Conservation (phyloP, 2,888 invertebrate species). For the Acanthosoma haemorrhoidale region DNA sequence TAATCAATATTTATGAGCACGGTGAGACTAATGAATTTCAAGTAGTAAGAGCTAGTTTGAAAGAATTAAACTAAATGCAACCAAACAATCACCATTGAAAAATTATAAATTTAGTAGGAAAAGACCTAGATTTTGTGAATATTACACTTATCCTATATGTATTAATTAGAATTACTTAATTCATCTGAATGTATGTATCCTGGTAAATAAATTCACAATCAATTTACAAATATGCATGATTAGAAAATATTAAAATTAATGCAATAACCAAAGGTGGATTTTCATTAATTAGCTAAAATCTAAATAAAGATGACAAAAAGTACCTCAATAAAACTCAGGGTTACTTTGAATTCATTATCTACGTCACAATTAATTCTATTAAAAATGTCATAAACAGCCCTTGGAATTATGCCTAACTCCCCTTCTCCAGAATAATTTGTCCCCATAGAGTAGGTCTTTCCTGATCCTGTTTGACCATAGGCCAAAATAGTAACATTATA, state of each 20-base stretch:
- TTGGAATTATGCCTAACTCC: slow-evolving; percentile 78
- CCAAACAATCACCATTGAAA: too few species aligned
- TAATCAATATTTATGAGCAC: too few species aligned
- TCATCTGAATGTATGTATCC: too few species aligned
- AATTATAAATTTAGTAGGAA: too few species aligned
- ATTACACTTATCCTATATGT: too few species aligned
- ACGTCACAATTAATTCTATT: slow-evolving; percentile 57
- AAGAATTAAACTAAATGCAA: too few species aligned
- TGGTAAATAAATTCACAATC: too few species aligned
- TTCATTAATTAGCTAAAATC: not conserved
- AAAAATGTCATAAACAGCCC: slow-evolving; percentile 79
- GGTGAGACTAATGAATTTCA: too few species aligned
- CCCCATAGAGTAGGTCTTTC: slow-evolving; percentile 92
- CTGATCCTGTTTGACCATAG: slow-evolving; percentile 92
- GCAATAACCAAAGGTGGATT: not conserved
- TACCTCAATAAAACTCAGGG: slow-evolving; percentile 63
- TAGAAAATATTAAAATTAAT: not conserved
- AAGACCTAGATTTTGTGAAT: too few species aligned
- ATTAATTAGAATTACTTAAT: too few species aligned
- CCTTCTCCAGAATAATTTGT: slow-evolving; percentile 63
- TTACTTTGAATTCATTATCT: slow-evolving; percentile 46
- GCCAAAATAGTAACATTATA: slow-evolving; percentile 91
- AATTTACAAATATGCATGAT: not conserved
- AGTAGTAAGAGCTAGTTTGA: too few species aligned
- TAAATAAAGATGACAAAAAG: slow-evolving; percentile 37